Percentiles rank a stretch among this genome's conserved stretches.
These are phyloP conservation scores for Venusia cambrica DNA, from an alignment of 2,888 invertebrate species.

Conservation along the genomic window DNA sequence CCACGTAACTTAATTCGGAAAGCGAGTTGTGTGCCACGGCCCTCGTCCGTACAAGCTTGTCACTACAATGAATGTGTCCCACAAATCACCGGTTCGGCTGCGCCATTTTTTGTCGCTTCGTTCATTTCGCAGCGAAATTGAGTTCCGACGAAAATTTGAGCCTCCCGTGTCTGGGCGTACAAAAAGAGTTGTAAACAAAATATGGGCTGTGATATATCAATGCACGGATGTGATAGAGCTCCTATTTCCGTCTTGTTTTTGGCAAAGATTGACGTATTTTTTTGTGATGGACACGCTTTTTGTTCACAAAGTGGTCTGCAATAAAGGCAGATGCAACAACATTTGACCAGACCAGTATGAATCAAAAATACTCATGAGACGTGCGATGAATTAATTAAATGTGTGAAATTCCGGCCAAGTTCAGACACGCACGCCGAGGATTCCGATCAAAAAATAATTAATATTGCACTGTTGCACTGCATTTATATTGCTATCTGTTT, in stretches of 20 bases:
- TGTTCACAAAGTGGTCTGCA: background rate
- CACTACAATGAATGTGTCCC: conserved; percentile 74
- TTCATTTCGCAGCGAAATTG: conserved; percentile 72
- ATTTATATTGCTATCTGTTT: no score
- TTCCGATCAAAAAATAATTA: no score
- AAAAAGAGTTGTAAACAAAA: conserved; percentile 49
- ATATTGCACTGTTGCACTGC: no score
- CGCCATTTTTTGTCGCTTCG: conserved; percentile 67
- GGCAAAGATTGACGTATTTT: conserved; percentile 5
- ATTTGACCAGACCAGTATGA: no score
- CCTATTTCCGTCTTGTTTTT: conserved; percentile 30
- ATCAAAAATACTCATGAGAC: no score
- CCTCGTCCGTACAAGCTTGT: conserved; percentile 62
- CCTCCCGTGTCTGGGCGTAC: conserved; percentile 34
- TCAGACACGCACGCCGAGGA: no score
- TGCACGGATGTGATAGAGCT: conserved; percentile 33
- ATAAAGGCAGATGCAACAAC: conserved; percentile 1
- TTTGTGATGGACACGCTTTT: conserved; percentile 4
- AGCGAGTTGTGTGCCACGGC: conserved; percentile 53
- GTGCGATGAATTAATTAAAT: no score
- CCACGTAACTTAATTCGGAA: conserved; percentile 46
- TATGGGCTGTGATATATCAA: conserved; percentile 39
- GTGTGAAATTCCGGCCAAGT: no score
- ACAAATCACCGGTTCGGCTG: conserved; percentile 74
- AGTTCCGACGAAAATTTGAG: conserved; percentile 62